phyloP scores from a whole-genome alignment of 2,888 invertebrate genomes.

The Corythucha ciliata region DNA sequence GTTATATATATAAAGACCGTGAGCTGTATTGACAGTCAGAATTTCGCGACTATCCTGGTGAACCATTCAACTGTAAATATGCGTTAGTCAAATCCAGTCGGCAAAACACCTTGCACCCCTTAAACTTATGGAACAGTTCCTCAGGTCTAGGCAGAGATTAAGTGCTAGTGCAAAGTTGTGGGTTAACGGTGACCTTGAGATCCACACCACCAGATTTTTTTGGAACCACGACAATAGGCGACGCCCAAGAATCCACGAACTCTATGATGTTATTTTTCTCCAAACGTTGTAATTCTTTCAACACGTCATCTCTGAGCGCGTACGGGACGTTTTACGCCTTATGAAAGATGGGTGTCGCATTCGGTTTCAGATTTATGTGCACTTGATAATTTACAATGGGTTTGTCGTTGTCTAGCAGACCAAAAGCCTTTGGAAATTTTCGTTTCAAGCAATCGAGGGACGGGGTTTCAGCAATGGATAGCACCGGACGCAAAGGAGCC shows the following conservation, averaged over 20 bases:
- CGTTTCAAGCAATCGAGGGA: no score
- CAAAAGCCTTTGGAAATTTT: no score
- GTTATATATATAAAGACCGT: neutral
- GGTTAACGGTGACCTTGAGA: conserved; percentile 37
- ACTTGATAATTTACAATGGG: neutral
- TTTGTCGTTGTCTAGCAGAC: no score
- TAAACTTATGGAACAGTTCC: conserved; percentile 36
- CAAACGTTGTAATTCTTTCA: neutral
- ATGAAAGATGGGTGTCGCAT: neutral
- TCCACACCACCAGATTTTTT: conserved; percentile 37
- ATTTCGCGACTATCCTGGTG: conserved; percentile 23
- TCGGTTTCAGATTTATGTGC: neutral
- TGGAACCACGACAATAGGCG: conserved; percentile 38
- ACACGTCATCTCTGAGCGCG: neutral
- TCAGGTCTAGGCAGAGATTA: conserved; percentile 37
- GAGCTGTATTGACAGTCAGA: neutral
- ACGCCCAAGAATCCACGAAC: conserved; percentile 32
- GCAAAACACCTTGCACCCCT: conserved; percentile 26
- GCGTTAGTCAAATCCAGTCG: conserved; percentile 36
- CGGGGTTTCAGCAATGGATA: no score
- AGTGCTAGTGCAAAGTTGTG: conserved; percentile 33
- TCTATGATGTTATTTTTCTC: neutral
- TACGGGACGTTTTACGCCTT: neutral
- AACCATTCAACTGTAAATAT: conserved; percentile 36
- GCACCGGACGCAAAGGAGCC: no score